Evolutionary conservation across 2,888 invertebrate species (phyloP).

Genomic region (Gymnosoma rotundatum): DNA sequence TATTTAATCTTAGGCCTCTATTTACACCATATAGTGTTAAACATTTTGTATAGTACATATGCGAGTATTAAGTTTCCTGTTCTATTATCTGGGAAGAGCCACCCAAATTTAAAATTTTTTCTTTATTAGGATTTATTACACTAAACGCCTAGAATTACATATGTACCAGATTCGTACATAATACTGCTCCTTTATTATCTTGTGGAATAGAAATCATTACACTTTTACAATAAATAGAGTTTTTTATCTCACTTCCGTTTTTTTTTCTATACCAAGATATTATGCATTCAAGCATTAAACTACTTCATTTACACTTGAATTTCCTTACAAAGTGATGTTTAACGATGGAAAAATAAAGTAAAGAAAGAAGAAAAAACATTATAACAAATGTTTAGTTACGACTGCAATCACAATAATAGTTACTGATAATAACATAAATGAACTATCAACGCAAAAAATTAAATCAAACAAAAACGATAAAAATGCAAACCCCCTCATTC

Average conservation of each 20-base stretch:
- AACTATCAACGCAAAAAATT: slow-evolving; percentile 29
- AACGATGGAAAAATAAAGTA: slow-evolving; percentile 28
- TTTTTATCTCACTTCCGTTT: slow-evolving; percentile 5
- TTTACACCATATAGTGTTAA: too few relatives aligned
- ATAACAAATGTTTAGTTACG: slow-evolving; percentile 20
- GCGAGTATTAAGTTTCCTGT: too few relatives aligned
- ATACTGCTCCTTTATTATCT: too few relatives aligned
- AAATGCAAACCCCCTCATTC: slow-evolving; percentile 11
- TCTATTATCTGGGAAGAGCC: too few relatives aligned
- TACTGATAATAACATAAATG: slow-evolving; percentile 36
- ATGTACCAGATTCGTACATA: too few relatives aligned
- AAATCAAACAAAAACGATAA: slow-evolving; percentile 25
- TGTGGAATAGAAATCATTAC: slow-evolving; percentile 8
- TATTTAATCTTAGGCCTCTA: too few relatives aligned
- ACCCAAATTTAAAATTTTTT: too few relatives aligned
- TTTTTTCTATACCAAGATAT: slow-evolving; percentile 34
- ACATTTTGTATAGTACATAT: too few relatives aligned
- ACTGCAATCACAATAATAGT: slow-evolving; percentile 4
- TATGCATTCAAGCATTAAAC: slow-evolving; percentile 70
- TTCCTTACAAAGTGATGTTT: slow-evolving; percentile 62
- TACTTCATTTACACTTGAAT: slow-evolving; percentile 69
- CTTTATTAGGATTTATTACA: too few relatives aligned
- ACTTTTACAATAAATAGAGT: slow-evolving; percentile 1
- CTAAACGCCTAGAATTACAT: too few relatives aligned
- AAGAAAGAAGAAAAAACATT: background rate